Base-by-base conservation (phyloP, 2,797 vertebrate species). In the Gambelia wislizenii region DNA sequence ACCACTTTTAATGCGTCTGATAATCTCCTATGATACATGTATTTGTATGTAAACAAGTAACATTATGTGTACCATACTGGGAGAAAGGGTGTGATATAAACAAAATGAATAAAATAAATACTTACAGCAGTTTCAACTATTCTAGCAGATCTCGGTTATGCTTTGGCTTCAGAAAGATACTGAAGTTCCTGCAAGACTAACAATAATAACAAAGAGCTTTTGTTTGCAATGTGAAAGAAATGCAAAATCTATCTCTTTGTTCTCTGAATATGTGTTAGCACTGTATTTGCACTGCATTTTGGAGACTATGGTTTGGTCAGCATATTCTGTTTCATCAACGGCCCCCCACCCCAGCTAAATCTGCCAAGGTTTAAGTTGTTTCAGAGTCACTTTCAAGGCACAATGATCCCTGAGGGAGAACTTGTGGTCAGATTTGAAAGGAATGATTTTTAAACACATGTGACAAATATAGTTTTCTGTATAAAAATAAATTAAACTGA, bases 401-500 rank as follows among this genome's bases (percentile, higher is more conserved):
- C 91, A 94, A 90, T 89, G 83, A 94, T 84, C 82, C 94, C 88
- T 93, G 81, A 74, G 92, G 93, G 94, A 96, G 92, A 81, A 83
- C 90, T 92, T 88, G 90, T 44, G 92, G 94, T 95, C 95, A 94
- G 33, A 92, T 95, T 92, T 87, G 90, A 92, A 84, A 0, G 3
- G 93, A 92, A 94, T 91, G 87, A 88, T 95, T 94, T 95, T 93
- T 42, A 95, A 95, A 94, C 91, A 94, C 93, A 92, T 94, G 94
- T 94, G 95, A 94, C 93, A 96, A 91, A 92, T 93, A 92, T 94
- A 95, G 94, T 92, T 89, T 94, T 93, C 88, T 85, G 33, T 78
- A 91, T 92, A 95, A 67, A 67, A 95, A 95, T 96, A 94, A 96
- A 96, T 96, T 95, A 90, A 87, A 83, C 79, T 82, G 36, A 92